Evolutionary conservation across 1,140 invertebrate species (phyloP), one percentile per base, ranked within the genome.

Genomic region (Megathymus violae): DNA sequence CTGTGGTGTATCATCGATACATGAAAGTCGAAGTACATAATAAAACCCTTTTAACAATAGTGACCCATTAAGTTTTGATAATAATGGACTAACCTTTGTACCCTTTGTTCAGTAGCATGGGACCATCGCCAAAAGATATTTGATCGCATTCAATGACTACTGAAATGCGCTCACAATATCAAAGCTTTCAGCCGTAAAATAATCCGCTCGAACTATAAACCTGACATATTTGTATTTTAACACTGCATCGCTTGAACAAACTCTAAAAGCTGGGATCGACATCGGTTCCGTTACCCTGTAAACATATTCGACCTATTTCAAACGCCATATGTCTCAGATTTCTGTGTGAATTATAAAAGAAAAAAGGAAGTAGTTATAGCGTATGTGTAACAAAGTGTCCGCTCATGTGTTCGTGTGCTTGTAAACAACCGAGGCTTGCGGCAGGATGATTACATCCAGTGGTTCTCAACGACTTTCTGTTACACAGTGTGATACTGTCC

Each of bases 221-320:
- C 52, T 56, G 52, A 56, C 52, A 56, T 44, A 56, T 56, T 56
- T 56, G 52, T 56, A 56, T 25, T 56, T 44, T 44, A 40, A 56
- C 52, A 48, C 36, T 56, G 56, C 56, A 43, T 51, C 38, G 56
- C 40, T 40, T 36, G 19, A 52, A 27, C 59, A 40, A 71, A 71
- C 56, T n/a, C n/a, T 54, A 41, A 31, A 43, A 44, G 14, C 52
- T 9, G 47, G 25, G 40, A 44, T 31, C 52, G 41, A 56, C 52
- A 56, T 44, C 41, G 64, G 60, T 46, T 38, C 56, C 11, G 40
- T 65, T 41, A 68, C 69, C 66, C 66, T 60, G 58, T 14, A 51
- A 60, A 62, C 69, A 72, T 63, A 68, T 68, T 60, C 66, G 69
- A 72, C 69, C 69, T 65, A 72, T 65, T 72, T 71, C 51, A 46